Base-by-base conservation (phyloP, 2,888 invertebrate species). In the Allolobophora icterica region DNA sequence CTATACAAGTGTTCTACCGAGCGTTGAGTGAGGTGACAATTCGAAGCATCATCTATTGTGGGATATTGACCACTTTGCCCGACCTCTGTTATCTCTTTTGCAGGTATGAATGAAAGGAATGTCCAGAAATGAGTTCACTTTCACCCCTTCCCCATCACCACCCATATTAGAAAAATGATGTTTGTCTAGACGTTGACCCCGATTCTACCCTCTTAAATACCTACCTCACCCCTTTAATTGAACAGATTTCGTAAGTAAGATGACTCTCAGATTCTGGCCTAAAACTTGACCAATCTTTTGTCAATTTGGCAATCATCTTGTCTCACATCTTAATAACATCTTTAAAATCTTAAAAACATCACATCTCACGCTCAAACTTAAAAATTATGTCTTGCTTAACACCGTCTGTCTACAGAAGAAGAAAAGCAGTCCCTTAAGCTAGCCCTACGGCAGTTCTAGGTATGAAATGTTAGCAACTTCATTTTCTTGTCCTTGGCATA, bases 41-140 rank as follows among this genome's bases (percentile, higher is more conserved):
- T 71, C 30, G 8, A 71, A 71, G 71, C 30, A n/a, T 71, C 71
- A 71, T 71, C 8, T 71, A 1, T 24, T 24, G 52, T 5, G 21
- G 52, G 52, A 1, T 52, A 11, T 52, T 52, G 52, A 52, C 52
- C 5, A 52, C 15, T 58, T 58, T 58, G 30, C 71, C 30, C 13
- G 8, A 17, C 58, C 30, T 24, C 24, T 71, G 52, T 24, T 24
- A 21, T 71, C n/a, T 71, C 71, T n/a, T 71, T 13, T 71, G 24
- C 52, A 21, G 21, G 52, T 52, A 17, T 52, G 30, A 71, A 71
- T 71, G 71, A 71, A 71, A n/a, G 6, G 71, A n/a, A 71, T 71
- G 71, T 71, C 71, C 71, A 71, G 13, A n/a, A 71, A 71, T 71
- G 71, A n/a, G 71, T 71, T n/a, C 71, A 71, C 71, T 71, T 71